Percentiles rank a stretch among this genome's conserved stretches.
These are phyloP conservation scores for Genyomyrus donnyi DNA, from an alignment of 2,113 vertebrate genomes.

Conservation along the genomic window DNA sequence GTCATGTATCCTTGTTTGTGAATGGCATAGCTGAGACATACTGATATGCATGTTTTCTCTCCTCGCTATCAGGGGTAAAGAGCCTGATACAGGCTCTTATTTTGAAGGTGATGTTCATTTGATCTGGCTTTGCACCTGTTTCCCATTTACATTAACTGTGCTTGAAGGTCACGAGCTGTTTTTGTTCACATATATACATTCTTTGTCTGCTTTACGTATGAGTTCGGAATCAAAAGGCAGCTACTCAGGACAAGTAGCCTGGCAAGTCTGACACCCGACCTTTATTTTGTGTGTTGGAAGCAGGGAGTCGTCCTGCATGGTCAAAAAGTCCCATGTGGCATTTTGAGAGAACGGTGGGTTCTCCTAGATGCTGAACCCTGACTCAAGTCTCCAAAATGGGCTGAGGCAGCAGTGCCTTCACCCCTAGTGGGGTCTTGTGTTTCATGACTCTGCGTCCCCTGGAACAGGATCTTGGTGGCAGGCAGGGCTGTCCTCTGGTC, in stretches of 20 bases:
- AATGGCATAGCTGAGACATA: not conserved
- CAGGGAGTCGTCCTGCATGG: not conserved
- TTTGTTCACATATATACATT: not conserved
- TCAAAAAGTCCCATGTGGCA: not conserved
- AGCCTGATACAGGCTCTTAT: not conserved
- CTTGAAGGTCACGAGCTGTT: not conserved
- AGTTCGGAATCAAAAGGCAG: not conserved
- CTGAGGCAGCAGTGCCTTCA: constrained; percentile 28
- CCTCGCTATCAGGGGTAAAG: not conserved
- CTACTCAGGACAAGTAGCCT: not conserved
- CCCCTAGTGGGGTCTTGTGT: constrained; percentile 10
- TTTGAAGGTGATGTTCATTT: constrained; percentile 7
- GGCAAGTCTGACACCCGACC: not conserved
- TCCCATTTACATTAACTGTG: not conserved
- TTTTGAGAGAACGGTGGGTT: not conserved
- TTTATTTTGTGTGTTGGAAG: not conserved
- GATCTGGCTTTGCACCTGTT: constrained; percentile 13
- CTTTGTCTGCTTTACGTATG: not conserved
- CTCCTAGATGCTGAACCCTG: not conserved
- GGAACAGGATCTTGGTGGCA: constrained; percentile 17
- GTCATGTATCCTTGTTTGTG: not conserved
- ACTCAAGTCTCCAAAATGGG: constrained; percentile 33
- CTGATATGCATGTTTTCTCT: not conserved
- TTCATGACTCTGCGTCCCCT: constrained; percentile 15
- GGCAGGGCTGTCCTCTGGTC: not conserved